phyloP scores from a whole-genome alignment of 2,113 vertebrate species.

The Rattus norvegicus region GRCr8 NC_086019.1:31471001-31471500 shows the following conservation, averaged over 20 bases:
- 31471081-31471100: conserved; percentile 66
- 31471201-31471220: accelerated
- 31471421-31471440: no score
- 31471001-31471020: conserved; percentile 92
- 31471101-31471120: conserved; percentile 87
- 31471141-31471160: conserved; percentile 94
- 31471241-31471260: not conserved
- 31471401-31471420: not conserved
- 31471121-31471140: conserved; percentile 91
- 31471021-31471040: conserved; percentile 90
- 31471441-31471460: not conserved
- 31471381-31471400: not conserved
- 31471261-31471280: not conserved
- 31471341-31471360: no score
- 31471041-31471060: conserved; percentile 95
- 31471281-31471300: not conserved
- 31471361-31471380: no score
- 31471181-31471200: conserved; percentile 80
- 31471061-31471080: conserved; percentile 84
- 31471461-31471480: not conserved
- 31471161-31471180: conserved; percentile 89
- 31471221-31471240: accelerated
- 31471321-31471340: not conserved
- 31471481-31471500: not conserved
- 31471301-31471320: not conserved